Base-by-base conservation (phyloP, 64 coral and sea anemone genomes). In the Montipora foliosa region DNA sequence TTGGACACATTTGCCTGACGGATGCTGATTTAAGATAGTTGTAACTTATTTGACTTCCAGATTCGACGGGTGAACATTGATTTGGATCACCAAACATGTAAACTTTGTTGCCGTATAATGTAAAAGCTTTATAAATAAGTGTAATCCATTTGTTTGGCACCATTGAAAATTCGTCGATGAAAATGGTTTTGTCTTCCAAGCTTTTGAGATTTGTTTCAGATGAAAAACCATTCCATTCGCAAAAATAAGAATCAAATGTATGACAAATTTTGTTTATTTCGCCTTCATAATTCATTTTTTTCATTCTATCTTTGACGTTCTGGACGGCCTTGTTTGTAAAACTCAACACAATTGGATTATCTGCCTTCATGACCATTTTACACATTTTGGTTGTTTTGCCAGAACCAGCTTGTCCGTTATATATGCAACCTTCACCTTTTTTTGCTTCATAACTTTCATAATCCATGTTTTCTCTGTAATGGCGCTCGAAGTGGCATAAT, bases 121-220 rank as follows among this genome's bases (percentile, higher is more conserved):
- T 88, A 25, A 25, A 88, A 29, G 85, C 66, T 46, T 82, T 4
- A 5, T 94, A 94, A 2, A 94, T 57, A 4, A 0, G 21, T 0
- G 77, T 88, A 1, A 89, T 80, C 84, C 64, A 89, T 22, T 81
- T 74, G 8, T 88, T 82, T 7, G 84, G 84, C 0, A 94, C 12
- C 76, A 88, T 94, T 1, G 10, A 49, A 17, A 72, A 93, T 69
- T 93, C 92, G 25, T 93, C 92, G 5, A 89, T 81, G 8, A 94
- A 94, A 0, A 94, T 44, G 0, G 84, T 74, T 22, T 94, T 88
- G 15, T 74, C 45, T 9, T 71, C 6, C 0, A 94, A 13, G 47
- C 4, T 1, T 0, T 25, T 25, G 24, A 25, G 24, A 25, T 25
- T 25, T 0, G 24, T 25, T 13, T 92, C 8, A 0, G 87, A n/a